These are phyloP conservation scores for Dryobota labecula DNA, from an alignment of 2,888 invertebrate species.

Conservation along the genomic window DNA sequence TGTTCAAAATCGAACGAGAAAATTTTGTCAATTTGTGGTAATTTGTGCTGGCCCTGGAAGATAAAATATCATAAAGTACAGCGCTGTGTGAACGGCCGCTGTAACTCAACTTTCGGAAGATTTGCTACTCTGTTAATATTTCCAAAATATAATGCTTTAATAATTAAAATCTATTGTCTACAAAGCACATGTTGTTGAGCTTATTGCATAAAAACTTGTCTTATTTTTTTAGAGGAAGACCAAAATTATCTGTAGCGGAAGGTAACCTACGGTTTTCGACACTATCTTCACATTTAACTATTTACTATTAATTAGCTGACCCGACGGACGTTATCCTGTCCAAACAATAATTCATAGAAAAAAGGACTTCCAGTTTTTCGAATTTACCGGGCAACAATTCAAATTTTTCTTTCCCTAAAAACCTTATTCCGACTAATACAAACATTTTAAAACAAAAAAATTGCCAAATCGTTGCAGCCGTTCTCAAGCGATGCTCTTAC, in stretches of 20 bases:
- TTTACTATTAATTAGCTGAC: neutral
- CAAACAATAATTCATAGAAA: no score
- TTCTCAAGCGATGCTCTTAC: no score
- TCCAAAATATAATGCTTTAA: constrained; percentile 38
- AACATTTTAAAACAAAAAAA: no score
- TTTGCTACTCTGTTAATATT: constrained; percentile 7
- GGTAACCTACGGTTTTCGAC: neutral
- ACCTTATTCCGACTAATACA: no score
- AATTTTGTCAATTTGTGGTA: no score
- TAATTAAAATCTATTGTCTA: constrained; percentile 51
- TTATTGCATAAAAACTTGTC: constrained; percentile 45
- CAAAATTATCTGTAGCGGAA: constrained; percentile 13
- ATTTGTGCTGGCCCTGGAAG: no score
- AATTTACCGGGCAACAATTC: no score
- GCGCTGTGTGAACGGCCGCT: neutral
- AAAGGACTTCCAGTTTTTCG: no score
- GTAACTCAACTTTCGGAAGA: neutral
- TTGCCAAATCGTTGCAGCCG: no score
- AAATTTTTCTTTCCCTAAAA: no score
- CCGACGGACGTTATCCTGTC: no score
- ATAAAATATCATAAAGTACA: neutral
- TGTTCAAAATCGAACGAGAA: no score
- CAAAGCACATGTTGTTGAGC: constrained; percentile 66
- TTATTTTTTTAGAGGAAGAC: constrained; percentile 22
- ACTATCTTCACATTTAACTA: neutral